Evolutionary conservation across 2,113 vertebrate genomes (phyloP).

Genomic region (Puntigrus tetrazona): DNA sequence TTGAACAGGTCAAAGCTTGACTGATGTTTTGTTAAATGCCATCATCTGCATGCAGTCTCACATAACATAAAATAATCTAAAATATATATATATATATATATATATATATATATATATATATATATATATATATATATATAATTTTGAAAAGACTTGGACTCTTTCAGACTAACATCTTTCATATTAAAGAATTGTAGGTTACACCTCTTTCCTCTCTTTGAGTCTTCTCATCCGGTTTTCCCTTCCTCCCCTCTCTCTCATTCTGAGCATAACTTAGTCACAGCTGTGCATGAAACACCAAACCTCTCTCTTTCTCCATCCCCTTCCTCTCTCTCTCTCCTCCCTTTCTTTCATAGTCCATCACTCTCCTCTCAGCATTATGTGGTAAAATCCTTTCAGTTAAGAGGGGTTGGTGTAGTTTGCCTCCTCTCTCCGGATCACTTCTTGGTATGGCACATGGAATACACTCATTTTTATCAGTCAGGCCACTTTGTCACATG

Average conservation of each 20-base stretch:
- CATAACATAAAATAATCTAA: not conserved
- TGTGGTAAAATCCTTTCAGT: slow-evolving; percentile 15
- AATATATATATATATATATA: too few relatives aligned
- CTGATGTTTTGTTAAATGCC: not conserved
- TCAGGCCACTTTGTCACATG: slow-evolving; percentile 78
- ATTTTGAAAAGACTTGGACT: not conserved
- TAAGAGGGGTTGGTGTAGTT: not conserved
- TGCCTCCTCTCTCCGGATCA: not conserved
- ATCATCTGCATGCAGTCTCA: not conserved
- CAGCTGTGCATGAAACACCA: slow-evolving; percentile 31
- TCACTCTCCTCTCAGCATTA: slow-evolving; percentile 32
- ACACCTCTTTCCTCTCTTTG: slow-evolving; percentile 12
- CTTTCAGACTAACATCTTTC: not conserved
- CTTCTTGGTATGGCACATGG: slow-evolving; percentile 81
- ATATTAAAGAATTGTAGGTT: slow-evolving; percentile 21
- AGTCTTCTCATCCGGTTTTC: slow-evolving; percentile 19
- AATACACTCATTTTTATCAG: slow-evolving; percentile 76
- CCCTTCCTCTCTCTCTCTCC: slow-evolving; percentile 1
- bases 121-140: too few relatives aligned
- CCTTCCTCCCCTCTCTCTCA: slow-evolving; percentile 26
- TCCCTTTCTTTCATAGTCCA: slow-evolving; percentile 27
- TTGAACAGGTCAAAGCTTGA: slow-evolving; percentile 17
- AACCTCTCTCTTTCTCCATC: slow-evolving; percentile 27
- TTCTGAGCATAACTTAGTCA: slow-evolving; percentile 31
- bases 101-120: too few relatives aligned